These are phyloP conservation scores for Ptychobarbus kaznakovi DNA, from an alignment of 2,797 vertebrate species.

Conservation along the genomic window DNA sequence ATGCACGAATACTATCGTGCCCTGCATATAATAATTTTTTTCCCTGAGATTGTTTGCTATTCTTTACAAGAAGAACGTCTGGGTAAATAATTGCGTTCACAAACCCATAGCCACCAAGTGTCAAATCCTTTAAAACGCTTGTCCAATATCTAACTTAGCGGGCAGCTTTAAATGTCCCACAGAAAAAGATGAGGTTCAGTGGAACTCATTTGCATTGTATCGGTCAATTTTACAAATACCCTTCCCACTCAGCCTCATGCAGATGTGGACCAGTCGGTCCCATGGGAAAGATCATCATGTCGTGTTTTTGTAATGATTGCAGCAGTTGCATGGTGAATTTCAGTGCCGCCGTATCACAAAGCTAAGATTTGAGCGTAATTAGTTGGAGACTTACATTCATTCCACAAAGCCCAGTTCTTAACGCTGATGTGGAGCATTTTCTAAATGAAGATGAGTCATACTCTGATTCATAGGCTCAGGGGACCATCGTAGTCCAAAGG, in stretches of 20 bases:
- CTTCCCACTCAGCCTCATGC: slow-evolving; percentile 13
- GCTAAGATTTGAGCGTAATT: slow-evolving; percentile 57
- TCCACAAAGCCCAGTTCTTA: slow-evolving; percentile 57
- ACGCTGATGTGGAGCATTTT: slow-evolving; percentile 57
- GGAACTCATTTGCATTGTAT: slow-evolving; percentile 33
- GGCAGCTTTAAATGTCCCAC: slow-evolving; percentile 20
- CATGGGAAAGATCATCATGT: slow-evolving; percentile 26
- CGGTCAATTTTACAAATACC: slow-evolving; percentile 20
- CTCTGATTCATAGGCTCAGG: slow-evolving; percentile 61
- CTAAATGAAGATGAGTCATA: slow-evolving; percentile 66
- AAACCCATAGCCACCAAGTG: background rate
- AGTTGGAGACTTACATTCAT: slow-evolving; percentile 58
- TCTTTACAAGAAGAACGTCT: background rate
- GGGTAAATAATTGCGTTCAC: background rate
- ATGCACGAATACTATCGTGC: background rate
- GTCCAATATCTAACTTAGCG: background rate
- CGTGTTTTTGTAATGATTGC: slow-evolving; percentile 51
- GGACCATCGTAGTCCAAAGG: slow-evolving; percentile 62
- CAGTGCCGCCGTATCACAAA: slow-evolving; percentile 40
- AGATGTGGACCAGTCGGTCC: slow-evolving; percentile 14
- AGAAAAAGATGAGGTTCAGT: slow-evolving; percentile 4
- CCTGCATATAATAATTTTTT: background rate
- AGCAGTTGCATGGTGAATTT: slow-evolving; percentile 39
- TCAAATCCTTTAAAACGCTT: slow-evolving; percentile 2
- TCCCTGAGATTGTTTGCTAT: background rate